Conservation (phyloP, 2,113 vertebrate genomes). For the Phoxinus phoxinus region DNA sequence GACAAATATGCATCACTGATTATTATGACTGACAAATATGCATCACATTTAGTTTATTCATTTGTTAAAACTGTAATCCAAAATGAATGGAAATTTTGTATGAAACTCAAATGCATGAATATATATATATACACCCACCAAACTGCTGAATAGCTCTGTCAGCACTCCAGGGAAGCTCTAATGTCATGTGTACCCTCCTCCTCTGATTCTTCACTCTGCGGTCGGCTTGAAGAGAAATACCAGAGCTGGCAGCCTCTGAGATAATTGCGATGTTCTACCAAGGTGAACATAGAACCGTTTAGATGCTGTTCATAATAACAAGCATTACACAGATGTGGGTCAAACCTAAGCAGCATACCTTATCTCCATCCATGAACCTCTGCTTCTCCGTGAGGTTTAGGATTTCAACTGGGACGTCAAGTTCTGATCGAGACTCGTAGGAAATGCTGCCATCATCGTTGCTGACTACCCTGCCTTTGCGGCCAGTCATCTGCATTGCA, state of each 20-base stretch:
- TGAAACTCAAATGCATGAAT: too few species aligned
- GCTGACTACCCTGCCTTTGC: slow-evolving; percentile 95
- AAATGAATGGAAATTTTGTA: too few species aligned
- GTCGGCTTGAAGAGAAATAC: slow-evolving; percentile 96
- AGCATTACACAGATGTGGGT: neutral
- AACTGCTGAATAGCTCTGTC: slow-evolving; percentile 98
- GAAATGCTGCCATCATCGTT: slow-evolving; percentile 97
- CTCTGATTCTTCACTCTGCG: slow-evolving; percentile 95
- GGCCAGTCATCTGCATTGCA: slow-evolving; percentile 90
- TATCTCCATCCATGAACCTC: slow-evolving; percentile 98
- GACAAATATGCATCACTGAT: too few species aligned
- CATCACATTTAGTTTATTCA: too few species aligned
- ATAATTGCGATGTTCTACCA: slow-evolving; percentile 97
- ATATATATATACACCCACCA: slow-evolving; percentile 73
- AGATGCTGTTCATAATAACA: neutral
- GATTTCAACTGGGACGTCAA: slow-evolving; percentile 97
- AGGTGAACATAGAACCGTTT: neutral
- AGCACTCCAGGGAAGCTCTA: slow-evolving; percentile 96
- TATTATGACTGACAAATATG: too few species aligned
- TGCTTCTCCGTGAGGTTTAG: slow-evolving; percentile 98
- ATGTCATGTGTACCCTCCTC: slow-evolving; percentile 94
- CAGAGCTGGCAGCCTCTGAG: slow-evolving; percentile 97
- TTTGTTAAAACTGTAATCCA: too few species aligned
- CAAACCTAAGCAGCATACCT: slow-evolving; percentile 75
- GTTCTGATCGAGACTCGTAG: slow-evolving; percentile 93